Conservation (phyloP, 1,140 invertebrate species). For the Conopomorpha cramerella region DNA sequence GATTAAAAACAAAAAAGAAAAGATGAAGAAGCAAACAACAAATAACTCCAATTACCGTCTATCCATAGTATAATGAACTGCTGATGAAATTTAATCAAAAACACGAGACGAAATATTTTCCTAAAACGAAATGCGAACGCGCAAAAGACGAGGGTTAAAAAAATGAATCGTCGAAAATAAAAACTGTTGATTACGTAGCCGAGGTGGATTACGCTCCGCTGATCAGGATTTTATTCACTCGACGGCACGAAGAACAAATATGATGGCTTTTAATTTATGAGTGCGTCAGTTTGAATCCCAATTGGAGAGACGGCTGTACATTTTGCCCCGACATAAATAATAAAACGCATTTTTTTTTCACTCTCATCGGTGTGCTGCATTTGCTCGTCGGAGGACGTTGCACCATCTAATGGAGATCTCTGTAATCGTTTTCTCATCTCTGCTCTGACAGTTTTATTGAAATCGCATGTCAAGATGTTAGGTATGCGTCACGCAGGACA, state of each 20-base stretch:
- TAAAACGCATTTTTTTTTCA: too few species aligned
- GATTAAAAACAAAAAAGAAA: too few species aligned
- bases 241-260: constrained; percentile 50
- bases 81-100: too few species aligned
- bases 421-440: constrained; percentile 44
- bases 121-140: constrained; percentile 28
- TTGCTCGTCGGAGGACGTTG: constrained; percentile 34
- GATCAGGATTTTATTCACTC: constrained; percentile 51
- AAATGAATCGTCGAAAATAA: constrained; percentile 48
- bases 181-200: constrained; percentile 52
- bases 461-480: constrained; percentile 31
- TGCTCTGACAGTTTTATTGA: constrained; percentile 50
- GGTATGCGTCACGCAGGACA: too few species aligned
- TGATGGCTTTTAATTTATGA: constrained; percentile 56
- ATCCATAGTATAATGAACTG: too few species aligned
- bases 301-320: too few species aligned
- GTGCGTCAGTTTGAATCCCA: constrained; percentile 20
- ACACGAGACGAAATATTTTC: constrained; percentile 34
- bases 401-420: constrained; percentile 44
- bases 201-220: constrained; percentile 47
- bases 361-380: too few species aligned
- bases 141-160: constrained; percentile 29
- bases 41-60: too few species aligned
- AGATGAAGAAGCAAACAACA: too few species aligned
- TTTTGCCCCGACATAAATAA: too few species aligned